These are phyloP conservation scores for Drosophila athabasca DNA, from an alignment of 1,140 invertebrate genomes.

Conservation along the genomic window DNA sequence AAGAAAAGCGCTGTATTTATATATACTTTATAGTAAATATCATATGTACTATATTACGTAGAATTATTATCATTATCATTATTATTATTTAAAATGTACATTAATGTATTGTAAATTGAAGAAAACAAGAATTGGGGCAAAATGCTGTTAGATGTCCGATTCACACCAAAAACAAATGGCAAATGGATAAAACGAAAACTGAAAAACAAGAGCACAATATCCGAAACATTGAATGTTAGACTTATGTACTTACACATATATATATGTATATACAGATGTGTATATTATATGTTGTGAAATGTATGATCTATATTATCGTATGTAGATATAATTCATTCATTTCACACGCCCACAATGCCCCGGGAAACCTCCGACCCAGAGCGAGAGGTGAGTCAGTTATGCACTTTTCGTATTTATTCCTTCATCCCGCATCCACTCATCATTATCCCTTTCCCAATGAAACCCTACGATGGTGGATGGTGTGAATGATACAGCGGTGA, in stretches of 20 bases:
- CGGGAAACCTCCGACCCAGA: neutral
- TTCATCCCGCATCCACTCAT: too few species aligned
- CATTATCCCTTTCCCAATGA: too few species aligned
- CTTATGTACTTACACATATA: slow-evolving; percentile 62
- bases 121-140: too few species aligned
- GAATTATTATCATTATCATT: slow-evolving; percentile 67
- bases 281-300: slow-evolving; percentile 11
- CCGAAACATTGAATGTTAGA: slow-evolving; percentile 32
- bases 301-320: slow-evolving; percentile 15
- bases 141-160: slow-evolving; percentile 67
- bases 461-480: neutral
- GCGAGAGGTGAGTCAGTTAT: neutral
- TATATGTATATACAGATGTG: slow-evolving; percentile 15
- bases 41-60: slow-evolving; percentile 70
- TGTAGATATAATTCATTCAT: slow-evolving; percentile 9
- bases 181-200: slow-evolving; percentile 11
- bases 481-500: slow-evolving; percentile 22
- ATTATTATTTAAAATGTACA: slow-evolving; percentile 69
- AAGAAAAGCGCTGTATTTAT: slow-evolving; percentile 60
- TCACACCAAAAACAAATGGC: slow-evolving; percentile 59
- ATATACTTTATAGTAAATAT: slow-evolving; percentile 35
- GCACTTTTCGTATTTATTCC: neutral
- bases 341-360: neutral
- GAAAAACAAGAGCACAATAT: slow-evolving; percentile 9
- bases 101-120: slow-evolving; percentile 78